Evolutionary conservation across 2,888 invertebrate species (phyloP).

Genomic region (Folsomia manolachei): DNA sequence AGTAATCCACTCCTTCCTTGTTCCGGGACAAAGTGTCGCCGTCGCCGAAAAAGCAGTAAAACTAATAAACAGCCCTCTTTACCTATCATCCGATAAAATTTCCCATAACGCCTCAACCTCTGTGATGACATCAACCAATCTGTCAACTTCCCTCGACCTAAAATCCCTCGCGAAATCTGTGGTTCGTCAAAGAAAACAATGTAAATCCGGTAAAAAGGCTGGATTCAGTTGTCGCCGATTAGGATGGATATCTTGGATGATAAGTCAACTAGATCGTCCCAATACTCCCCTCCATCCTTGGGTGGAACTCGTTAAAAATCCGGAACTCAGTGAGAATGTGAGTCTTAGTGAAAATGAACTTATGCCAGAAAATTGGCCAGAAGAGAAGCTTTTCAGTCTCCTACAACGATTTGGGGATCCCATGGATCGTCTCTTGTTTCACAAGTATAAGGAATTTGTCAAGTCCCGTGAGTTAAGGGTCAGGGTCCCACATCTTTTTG

Average conservation of each 20-base stretch:
- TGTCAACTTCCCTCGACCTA: not conserved
- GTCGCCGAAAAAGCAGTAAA: not conserved
- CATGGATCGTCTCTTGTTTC: slow-evolving; percentile 42
- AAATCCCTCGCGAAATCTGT: slow-evolving; percentile 21
- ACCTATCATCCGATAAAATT: too few relatives aligned
- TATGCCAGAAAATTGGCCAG: slow-evolving; percentile 36
- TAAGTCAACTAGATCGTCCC: slow-evolving; percentile 40
- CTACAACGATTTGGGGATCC: slow-evolving; percentile 45
- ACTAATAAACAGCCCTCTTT: too few relatives aligned
- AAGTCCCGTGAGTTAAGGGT: slow-evolving; percentile 44
- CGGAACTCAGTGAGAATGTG: slow-evolving; percentile 15
- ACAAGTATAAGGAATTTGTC: slow-evolving; percentile 43
- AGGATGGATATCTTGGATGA: slow-evolving; percentile 38
- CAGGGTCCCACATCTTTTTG: slow-evolving; percentile 31
- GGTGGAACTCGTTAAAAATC: slow-evolving; percentile 34
- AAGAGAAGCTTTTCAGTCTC: slow-evolving; percentile 36
- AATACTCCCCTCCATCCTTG: slow-evolving; percentile 30
- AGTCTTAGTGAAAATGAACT: slow-evolving; percentile 16
- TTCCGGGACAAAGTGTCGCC: not conserved
- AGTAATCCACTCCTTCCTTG: too few relatives aligned
- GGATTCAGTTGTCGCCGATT: slow-evolving; percentile 43
- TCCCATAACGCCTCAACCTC: not conserved
- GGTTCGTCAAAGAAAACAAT: slow-evolving; percentile 26
- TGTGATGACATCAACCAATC: not conserved
- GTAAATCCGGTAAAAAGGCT: slow-evolving; percentile 15